Conservation (phyloP, 1,140 invertebrate genomes). For the Sesamia nonagrioides region DNA sequence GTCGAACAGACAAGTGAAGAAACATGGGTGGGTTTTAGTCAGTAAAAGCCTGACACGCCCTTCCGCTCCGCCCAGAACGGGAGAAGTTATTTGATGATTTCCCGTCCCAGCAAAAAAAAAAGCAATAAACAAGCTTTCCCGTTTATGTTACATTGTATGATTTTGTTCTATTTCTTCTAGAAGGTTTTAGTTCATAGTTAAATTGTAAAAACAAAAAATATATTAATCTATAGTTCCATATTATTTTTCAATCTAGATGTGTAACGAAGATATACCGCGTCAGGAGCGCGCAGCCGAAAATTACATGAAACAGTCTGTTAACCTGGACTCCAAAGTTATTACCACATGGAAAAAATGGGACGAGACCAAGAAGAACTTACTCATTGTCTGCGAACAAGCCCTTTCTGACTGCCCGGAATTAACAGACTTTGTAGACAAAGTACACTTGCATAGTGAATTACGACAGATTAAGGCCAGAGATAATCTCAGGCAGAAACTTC, state of each 20-base stretch:
- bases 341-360: conserved; percentile 70
- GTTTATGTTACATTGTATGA: too few species aligned
- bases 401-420: conserved; percentile 67
- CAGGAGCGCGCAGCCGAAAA: conserved; percentile 76
- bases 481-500: conserved; percentile 68
- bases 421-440: conserved; percentile 68
- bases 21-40: too few species aligned
- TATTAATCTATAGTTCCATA: too few species aligned
- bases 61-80: too few species aligned
- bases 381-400: conserved; percentile 64
- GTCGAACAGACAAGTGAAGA: too few species aligned
- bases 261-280: conserved; percentile 78
- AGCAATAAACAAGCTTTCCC: too few species aligned
- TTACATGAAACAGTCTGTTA: conserved; percentile 71
- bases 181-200: too few species aligned
- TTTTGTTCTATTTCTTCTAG: too few species aligned
- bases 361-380: conserved; percentile 64
- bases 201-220: too few species aligned
- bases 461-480: conserved; percentile 64
- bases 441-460: conserved; percentile 68
- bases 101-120: too few species aligned
- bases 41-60: too few species aligned
- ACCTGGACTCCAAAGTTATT: conserved; percentile 71
- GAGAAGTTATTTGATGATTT: too few species aligned
- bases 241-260: conserved; percentile 64